Percentiles rank a stretch among this genome's conserved stretches.
Conservation (phyloP, 2,888 invertebrate genomes). For the Pammene fasciana region DNA sequence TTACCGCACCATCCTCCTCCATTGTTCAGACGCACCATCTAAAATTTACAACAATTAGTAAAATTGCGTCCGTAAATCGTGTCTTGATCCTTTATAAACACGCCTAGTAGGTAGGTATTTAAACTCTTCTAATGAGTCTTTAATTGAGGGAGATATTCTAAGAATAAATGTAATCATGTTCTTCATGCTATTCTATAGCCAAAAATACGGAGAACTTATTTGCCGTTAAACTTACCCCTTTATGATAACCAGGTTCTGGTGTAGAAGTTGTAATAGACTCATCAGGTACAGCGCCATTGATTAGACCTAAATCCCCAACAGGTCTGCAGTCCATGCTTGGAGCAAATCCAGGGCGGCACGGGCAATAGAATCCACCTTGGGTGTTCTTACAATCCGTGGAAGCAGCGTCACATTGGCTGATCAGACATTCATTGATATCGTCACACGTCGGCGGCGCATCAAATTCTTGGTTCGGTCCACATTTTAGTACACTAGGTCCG, state of each 20-base stretch:
- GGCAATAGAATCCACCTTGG: conserved; percentile 94
- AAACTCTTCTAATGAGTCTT: too few relatives aligned
- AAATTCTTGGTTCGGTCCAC: conserved; percentile 92
- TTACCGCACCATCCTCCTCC: conserved; percentile 96
- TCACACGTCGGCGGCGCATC: conserved; percentile 94
- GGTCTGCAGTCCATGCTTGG: conserved; percentile 95
- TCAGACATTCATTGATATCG: conserved; percentile 95
- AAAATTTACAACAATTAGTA: conserved; percentile 47
- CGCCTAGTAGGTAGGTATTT: too few relatives aligned
- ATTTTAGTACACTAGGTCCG: conserved; percentile 92
- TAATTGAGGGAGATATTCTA: too few relatives aligned
- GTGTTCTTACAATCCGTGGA: conserved; percentile 96
- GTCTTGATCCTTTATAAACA: background rate
- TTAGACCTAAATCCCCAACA: conserved; percentile 93
- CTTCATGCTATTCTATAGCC: too few relatives aligned
- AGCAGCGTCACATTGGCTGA: conserved; percentile 94
- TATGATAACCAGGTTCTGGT: conserved; percentile 91
- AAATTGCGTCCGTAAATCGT: background rate
- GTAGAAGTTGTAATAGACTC: conserved; percentile 93
- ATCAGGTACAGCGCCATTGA: conserved; percentile 95
- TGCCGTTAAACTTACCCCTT: conserved; percentile 86
- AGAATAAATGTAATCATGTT: too few relatives aligned
- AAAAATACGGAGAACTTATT: too few relatives aligned
- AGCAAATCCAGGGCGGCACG: conserved; percentile 92
- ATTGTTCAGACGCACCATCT: conserved; percentile 93